These are phyloP conservation scores for Drosophila tripunctata DNA, from an alignment of 2,888 invertebrate genomes.

Conservation along the genomic window DNA sequence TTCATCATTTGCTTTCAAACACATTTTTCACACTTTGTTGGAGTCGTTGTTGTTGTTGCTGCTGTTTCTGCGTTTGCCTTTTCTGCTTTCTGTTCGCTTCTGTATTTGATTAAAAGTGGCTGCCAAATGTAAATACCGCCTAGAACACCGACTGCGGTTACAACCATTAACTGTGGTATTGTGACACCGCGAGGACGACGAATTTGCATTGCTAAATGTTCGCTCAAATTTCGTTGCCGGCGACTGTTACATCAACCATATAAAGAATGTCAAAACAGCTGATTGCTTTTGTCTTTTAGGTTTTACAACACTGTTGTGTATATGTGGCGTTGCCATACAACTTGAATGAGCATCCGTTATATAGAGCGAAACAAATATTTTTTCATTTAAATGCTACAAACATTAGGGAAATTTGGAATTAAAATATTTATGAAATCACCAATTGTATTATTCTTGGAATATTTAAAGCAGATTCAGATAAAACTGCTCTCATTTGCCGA, in stretches of 20 bases:
- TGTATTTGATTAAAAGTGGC: constrained; percentile 81
- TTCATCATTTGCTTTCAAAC: neutral
- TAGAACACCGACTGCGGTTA: constrained; percentile 81
- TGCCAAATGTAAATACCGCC: constrained; percentile 85
- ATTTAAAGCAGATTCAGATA: too few species aligned
- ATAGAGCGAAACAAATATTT: neutral
- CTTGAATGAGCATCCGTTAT: neutral
- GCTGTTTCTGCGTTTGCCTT: constrained; percentile 15
- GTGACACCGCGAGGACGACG: constrained; percentile 83
- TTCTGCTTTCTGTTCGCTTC: constrained; percentile 54
- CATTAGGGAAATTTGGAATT: neutral
- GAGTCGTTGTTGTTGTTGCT: constrained; percentile 13
- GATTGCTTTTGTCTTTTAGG: neutral
- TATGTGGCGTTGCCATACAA: constrained; percentile 36
- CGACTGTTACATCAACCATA: constrained; percentile 36
- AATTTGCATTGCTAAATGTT: constrained; percentile 80
- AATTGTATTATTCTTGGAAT: too few species aligned
- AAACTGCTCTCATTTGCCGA: too few species aligned
- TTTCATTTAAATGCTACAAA: neutral
- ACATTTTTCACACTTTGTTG: constrained; percentile 61
- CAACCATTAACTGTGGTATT: constrained; percentile 82
- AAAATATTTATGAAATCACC: too few species aligned
- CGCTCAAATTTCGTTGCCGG: constrained; percentile 18
- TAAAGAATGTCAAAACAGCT: constrained; percentile 30
- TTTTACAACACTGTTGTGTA: constrained; percentile 19